Evolutionary conservation across 1,140 invertebrate species (phyloP).

Genomic region (Papilio helenus): DNA sequence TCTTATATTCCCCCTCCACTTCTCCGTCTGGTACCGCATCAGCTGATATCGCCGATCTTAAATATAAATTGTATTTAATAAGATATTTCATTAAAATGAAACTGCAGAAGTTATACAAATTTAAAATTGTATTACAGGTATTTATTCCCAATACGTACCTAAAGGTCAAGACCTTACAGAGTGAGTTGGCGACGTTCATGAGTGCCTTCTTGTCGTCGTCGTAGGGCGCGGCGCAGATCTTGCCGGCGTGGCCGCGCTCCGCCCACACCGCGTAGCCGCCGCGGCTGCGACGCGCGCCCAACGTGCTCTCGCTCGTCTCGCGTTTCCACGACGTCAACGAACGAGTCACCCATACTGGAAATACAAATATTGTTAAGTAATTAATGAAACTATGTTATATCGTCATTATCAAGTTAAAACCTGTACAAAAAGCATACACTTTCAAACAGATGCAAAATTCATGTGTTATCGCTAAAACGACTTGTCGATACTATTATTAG

Average conservation of each 20-base stretch:
- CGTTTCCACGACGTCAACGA: constrained; percentile 84
- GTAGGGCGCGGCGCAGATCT: constrained; percentile 89
- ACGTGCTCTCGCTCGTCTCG: constrained; percentile 80
- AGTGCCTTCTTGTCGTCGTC: constrained; percentile 81
- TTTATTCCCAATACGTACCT: constrained; percentile 82
- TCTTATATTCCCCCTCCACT: constrained; percentile 83
- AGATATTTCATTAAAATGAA: not conserved
- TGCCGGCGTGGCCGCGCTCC: constrained; percentile 91
- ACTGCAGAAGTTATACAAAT: not conserved
- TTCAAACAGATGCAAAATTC: too few relatives aligned
- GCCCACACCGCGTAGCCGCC: constrained; percentile 92
- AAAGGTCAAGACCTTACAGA: constrained; percentile 90
- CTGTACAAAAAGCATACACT: too few relatives aligned
- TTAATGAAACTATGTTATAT: not conserved
- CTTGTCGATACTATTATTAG: too few relatives aligned
- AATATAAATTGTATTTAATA: constrained; percentile 35
- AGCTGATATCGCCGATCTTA: constrained; percentile 63
- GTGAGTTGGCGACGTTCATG: constrained; percentile 87
- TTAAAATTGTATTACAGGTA: not conserved
- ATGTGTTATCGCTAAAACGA: too few relatives aligned
- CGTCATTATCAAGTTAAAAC: too few relatives aligned
- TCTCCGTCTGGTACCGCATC: constrained; percentile 72
- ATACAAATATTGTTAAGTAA: constrained; percentile 29
- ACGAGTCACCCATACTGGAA: constrained; percentile 89
- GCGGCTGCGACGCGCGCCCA: constrained; percentile 86